phyloP scores from a whole-genome alignment of 1,140 invertebrate genomes.

The Bicyclus anynana region DNA sequence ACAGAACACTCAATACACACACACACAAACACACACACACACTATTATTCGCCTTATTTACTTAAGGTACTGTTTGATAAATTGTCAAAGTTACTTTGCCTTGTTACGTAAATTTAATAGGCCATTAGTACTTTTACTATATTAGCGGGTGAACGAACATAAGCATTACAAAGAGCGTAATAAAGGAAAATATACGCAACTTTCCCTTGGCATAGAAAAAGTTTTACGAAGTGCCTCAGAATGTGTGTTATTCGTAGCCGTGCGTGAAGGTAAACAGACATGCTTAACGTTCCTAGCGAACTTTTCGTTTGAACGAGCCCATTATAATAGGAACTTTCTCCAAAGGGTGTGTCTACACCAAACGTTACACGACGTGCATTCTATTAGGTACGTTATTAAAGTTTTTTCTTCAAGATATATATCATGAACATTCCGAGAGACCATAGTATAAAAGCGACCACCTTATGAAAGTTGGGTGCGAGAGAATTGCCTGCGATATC shows the following conservation, averaged over 20 bases:
- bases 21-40: too few relatives aligned
- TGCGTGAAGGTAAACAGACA: slow-evolving; percentile 14
- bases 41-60: background rate
- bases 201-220: slow-evolving; percentile 12
- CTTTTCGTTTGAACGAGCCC: slow-evolving; percentile 11
- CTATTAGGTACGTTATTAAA: too few relatives aligned
- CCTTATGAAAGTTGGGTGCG: too few relatives aligned
- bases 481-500: too few relatives aligned
- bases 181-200: slow-evolving; percentile 8
- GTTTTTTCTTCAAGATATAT: too few relatives aligned
- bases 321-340: slow-evolving; percentile 11
- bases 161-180: slow-evolving; percentile 10
- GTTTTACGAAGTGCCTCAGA: slow-evolving; percentile 7
- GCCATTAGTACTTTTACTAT: slow-evolving; percentile 1
- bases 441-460: too few relatives aligned
- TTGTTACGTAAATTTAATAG: slow-evolving; percentile 2
- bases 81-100: background rate
- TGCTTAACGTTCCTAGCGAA: slow-evolving; percentile 5
- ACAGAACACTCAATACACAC: too few relatives aligned
- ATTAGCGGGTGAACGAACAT: background rate
- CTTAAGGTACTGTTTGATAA: background rate
- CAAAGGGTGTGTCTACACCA: background rate
- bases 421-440: too few relatives aligned
- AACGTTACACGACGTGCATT: background rate
- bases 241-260: slow-evolving; percentile 6